Percentiles rank a stretch among this genome's conserved stretches.
Conservation (phyloP, 2,113 vertebrate species). For the Sialia sialis region DNA sequence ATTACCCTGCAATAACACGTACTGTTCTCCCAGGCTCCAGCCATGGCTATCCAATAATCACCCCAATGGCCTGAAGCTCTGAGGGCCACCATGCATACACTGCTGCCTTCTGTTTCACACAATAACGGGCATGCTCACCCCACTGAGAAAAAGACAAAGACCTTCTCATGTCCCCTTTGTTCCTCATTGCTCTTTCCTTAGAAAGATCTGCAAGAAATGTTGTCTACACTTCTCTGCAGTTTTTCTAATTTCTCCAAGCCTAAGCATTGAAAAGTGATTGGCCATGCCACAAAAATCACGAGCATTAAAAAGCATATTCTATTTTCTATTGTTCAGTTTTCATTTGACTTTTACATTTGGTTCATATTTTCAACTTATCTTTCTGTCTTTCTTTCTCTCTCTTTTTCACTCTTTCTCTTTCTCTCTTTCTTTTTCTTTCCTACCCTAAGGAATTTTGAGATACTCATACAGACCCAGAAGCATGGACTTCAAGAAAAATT, state of each 20-base stretch:
- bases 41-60: background rate
- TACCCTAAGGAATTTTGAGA: background rate
- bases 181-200: background rate
- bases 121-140: slow-evolving; percentile 10
- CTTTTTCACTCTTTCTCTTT: background rate
- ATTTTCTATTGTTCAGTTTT: background rate
- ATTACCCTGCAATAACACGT: background rate
- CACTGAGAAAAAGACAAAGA: slow-evolving; percentile 48
- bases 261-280: background rate
- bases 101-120: slow-evolving; percentile 46
- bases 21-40: slow-evolving; percentile 10
- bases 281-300: background rate
- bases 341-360: background rate
- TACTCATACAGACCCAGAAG: background rate
- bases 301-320: background rate
- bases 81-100: slow-evolving; percentile 38
- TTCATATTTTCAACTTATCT: background rate
- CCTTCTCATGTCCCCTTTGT: slow-evolving; percentile 25
- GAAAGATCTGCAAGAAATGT: slow-evolving; percentile 26
- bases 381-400: background rate
- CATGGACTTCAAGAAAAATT: background rate
- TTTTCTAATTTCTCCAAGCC: background rate
- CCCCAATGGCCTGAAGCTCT: slow-evolving; percentile 21
- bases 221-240: background rate
- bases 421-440: background rate